A percentile compares a stretch with the other conserved stretches of the same genome.
These are phyloP conservation scores for Eupithecia abbreviata DNA, from an alignment of 2,888 invertebrate genomes.

Conservation along the genomic window DNA sequence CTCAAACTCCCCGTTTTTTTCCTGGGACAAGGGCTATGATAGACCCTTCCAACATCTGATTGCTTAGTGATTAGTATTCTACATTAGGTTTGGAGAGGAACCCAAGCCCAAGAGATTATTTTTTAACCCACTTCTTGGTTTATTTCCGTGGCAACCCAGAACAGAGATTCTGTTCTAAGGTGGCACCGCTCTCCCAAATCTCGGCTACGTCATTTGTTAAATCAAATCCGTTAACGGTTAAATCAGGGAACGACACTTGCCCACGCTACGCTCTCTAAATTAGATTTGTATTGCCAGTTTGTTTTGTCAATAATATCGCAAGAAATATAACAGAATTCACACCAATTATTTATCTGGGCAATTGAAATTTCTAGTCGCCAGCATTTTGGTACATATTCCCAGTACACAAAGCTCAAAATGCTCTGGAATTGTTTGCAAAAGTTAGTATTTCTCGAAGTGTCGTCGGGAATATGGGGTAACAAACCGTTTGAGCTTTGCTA, in stretches of 20 bases:
- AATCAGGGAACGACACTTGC: background rate
- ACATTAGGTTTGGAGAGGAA: no score
- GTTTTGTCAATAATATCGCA: slow-evolving; percentile 13
- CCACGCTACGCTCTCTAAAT: background rate
- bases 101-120: no score
- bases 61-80: no score
- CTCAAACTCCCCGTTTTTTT: no score
- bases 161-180: no score
- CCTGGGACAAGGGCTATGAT: no score
- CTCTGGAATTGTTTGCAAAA: slow-evolving; percentile 12
- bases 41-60: no score
- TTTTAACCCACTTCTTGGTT: no score
- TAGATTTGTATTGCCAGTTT: background rate
- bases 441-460: slow-evolving; percentile 37
- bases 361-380: background rate
- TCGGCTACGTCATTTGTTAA: background rate
- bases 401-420: background rate
- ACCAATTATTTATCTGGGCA: slow-evolving; percentile 14
- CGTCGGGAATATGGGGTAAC: slow-evolving; percentile 37
- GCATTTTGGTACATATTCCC: background rate
- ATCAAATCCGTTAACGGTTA: background rate
- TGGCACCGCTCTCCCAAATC: no score
- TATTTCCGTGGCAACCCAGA: no score
- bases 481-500: slow-evolving; percentile 43
- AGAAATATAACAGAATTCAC: slow-evolving; percentile 12